Percentiles rank a stretch among this genome's conserved stretches.
These are phyloP conservation scores for Arrhopalites spinosus DNA, from an alignment of 2,888 invertebrate genomes.

Conservation along the genomic window DNA sequence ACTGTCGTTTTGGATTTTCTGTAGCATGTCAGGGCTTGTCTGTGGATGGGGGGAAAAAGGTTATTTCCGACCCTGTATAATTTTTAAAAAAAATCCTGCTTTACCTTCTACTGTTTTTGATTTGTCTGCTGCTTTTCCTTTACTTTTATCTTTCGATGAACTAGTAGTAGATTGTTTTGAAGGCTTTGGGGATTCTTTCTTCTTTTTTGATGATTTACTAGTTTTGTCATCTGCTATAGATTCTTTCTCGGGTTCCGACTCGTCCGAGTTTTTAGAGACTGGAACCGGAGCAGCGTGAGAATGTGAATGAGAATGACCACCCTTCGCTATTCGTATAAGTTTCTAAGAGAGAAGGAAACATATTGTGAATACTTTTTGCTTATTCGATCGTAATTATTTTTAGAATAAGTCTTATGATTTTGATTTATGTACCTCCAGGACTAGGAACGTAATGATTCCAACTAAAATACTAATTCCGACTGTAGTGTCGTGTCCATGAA, in stretches of 20 bases:
- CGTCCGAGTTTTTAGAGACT: conserved; percentile 35
- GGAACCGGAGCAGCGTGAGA: conserved; percentile 55
- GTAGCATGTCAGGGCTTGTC: too few species aligned
- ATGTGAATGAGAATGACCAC: conserved; percentile 78
- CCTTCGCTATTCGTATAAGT: conserved; percentile 82
- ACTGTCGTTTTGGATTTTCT: too few species aligned
- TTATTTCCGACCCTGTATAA: too few species aligned
- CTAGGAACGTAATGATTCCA: conserved; percentile 89
- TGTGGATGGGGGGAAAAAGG: too few species aligned
- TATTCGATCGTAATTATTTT: too few species aligned
- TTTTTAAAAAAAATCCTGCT: not conserved
- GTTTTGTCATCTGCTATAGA: conserved; percentile 18
- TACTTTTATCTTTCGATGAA: not conserved
- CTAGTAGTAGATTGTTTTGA: conserved; percentile 4
- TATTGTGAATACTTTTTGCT: too few species aligned
- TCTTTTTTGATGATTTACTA: conserved; percentile 12
- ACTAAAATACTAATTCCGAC: conserved; percentile 93
- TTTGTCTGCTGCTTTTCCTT: not conserved
- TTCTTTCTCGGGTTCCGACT: conserved; percentile 34
- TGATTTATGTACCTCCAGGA: conserved; percentile 76
- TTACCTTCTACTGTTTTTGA: not conserved
- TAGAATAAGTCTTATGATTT: too few species aligned
- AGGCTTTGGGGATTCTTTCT: not conserved
- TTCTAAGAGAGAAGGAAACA: conserved; percentile 68
- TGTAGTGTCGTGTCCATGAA: conserved; percentile 77